phyloP scores from a whole-genome alignment of 2,888 invertebrate species.

The Oligia latruncula region DNA sequence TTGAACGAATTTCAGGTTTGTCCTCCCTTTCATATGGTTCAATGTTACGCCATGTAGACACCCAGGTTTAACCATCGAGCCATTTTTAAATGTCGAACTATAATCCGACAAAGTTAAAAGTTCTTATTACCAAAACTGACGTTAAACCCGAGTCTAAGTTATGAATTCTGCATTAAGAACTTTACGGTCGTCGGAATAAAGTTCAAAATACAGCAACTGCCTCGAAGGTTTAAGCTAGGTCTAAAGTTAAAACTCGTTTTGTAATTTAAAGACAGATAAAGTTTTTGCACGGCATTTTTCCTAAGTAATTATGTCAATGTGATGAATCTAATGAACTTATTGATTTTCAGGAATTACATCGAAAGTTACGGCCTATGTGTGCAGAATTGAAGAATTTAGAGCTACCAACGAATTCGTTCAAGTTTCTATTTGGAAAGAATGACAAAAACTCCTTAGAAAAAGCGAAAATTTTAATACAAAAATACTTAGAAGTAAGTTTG shows the following conservation, averaged over 20 bases:
- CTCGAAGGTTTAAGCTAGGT: no score
- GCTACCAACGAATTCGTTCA: slow-evolving; percentile 95
- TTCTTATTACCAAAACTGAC: neutral
- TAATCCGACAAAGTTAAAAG: neutral
- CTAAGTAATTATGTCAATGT: neutral
- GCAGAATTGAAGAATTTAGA: slow-evolving; percentile 95
- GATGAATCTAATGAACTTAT: neutral
- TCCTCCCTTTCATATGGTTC: neutral
- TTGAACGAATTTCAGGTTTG: slow-evolving; percentile 91
- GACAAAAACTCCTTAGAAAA: slow-evolving; percentile 95
- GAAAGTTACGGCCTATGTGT: slow-evolving; percentile 95
- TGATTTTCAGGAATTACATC: slow-evolving; percentile 92
- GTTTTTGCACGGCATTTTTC: neutral
- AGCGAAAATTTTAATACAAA: slow-evolving; percentile 95
- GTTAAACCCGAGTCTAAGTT: no score
- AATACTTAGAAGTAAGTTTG: slow-evolving; percentile 94
- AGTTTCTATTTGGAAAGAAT: slow-evolving; percentile 95
- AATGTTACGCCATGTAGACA: neutral
- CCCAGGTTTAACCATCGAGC: neutral
- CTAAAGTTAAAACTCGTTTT: no score
- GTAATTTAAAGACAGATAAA: no score
- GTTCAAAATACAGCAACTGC: neutral
- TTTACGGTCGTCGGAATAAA: neutral
- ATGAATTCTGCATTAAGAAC: neutral
- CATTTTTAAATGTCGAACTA: neutral